phyloP scores from a whole-genome alignment of 2,113 vertebrate species.

The Psilopsiagon aymara region DNA sequence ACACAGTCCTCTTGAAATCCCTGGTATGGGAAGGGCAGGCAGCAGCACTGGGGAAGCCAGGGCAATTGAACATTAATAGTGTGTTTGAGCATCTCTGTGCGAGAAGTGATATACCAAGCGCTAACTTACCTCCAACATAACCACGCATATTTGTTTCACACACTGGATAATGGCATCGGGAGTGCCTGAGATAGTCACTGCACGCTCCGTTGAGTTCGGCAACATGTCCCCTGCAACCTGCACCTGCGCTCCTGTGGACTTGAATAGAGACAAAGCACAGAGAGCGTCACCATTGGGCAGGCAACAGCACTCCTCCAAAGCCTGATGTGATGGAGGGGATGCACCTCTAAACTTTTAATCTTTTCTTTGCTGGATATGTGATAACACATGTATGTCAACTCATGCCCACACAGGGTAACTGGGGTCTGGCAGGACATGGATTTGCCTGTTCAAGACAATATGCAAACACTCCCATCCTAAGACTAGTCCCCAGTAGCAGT shows the following conservation, averaged over 20 bases:
- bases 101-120: rapidly evolving
- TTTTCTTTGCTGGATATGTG: rapidly evolving
- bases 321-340: rapidly evolving
- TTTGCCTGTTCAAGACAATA: background rate
- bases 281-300: background rate
- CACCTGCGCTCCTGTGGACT: constrained; percentile 94
- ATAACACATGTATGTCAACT: rapidly evolving
- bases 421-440: background rate
- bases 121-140: constrained; percentile 88
- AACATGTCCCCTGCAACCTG: constrained; percentile 94
- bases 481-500: background rate
- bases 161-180: constrained; percentile 93
- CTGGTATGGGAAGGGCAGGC: rapidly evolving
- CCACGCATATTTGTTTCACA: constrained; percentile 91
- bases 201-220: constrained; percentile 92
- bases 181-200: constrained; percentile 92
- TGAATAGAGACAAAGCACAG: constrained; percentile 22
- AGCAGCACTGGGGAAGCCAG: background rate
- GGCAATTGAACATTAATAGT: background rate
- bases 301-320: background rate
- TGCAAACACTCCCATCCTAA: background rate
- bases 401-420: background rate
- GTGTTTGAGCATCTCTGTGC: background rate
- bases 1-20: background rate
- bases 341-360: background rate